Base-by-base conservation (phyloP, 2,113 vertebrate species). In the Illadopsis cleaveri region DNA sequence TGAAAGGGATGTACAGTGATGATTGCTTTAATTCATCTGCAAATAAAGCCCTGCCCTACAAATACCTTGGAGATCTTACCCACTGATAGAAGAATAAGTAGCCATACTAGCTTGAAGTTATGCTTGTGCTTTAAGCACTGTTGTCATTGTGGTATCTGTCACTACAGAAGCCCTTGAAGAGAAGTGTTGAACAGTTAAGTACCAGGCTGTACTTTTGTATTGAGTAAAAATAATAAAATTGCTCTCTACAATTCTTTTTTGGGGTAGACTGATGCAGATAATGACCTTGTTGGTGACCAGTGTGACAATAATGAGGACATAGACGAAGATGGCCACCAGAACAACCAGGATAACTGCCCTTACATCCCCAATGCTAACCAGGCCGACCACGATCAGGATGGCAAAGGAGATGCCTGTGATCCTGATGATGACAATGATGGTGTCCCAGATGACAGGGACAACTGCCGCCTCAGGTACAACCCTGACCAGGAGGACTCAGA, bases 231-330 rank as follows among this genome's bases (percentile, higher is more conserved):
- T 61, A 40, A 78, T 71, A 53, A 53, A 53, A 47, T 23, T 21
- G 24, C 16, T 40, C 38, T 82, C 37, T 25, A 9, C 22, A 23
- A 19, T 47, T 61, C 42, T 40, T 53, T 90, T 37, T 88, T 38
- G 10, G 42, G 60, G 28, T 97, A 99, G 99, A 98, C 95, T 8
- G 99, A 99, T 60, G 54, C 96, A 56, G 99, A 99, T 97, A 99
- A 99, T 28, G 99, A 99, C 94, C 98, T 99, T 19, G 99, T 99
- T 57, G 99, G 99, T 78, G 99, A 99, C 89, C 98, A 99, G 84
- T 99, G 99, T 92, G 99, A 99, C 95, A 99, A 99, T 89, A 99
- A 99, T 51, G 98, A 99, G 68, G 99, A 99, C 97, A 99, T 99
- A 9, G 99, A 99, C 44, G 99, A 99, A 51, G 99, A 99, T 4